Base-by-base conservation (phyloP, 2,888 invertebrate species). In the Thalpophila matura region DNA sequence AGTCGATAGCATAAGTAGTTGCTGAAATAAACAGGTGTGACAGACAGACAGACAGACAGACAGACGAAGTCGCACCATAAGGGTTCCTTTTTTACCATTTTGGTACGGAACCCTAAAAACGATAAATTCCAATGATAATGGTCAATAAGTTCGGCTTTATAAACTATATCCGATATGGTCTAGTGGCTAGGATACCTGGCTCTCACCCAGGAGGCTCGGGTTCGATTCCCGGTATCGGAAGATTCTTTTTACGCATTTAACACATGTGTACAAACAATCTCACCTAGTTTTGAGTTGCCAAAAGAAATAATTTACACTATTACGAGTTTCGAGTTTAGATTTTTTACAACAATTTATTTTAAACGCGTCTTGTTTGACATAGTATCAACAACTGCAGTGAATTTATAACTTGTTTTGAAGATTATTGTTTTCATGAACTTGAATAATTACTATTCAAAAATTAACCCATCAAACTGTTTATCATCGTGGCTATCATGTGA, bases 161-260 rank as follows among this genome's bases (percentile, higher is more conserved):
- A 0, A 0, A 0, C 24, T 59, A 9, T 4, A 87, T 95, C 95
- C 95, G 94, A 93, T 95, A 95, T 95, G 95, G 95, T 95, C 95
- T 95, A 95, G 95, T 95, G 95, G 95, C 93, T 95, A 95, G 95
- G 95, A 95, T 95, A 95, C 92, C 95, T 95, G 95, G 95, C 90
- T 95, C 90, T 95, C 95, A 95, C 94, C 95, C 95, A 95, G 95
- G 93, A 95, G 95, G 95, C 95, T 94, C 95, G 95, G 95, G 95
- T 95, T 95, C 95, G 95, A 95, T 95, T 95, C 95, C 95, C 95
- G 95, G 95, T 95, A 95, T 93, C 94, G 95, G 95, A 96, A 95
- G 51, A 27, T 14, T 46, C 77, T 91, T 90, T 93, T 86, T 69
- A 16, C 22, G n/a, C 1, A 16, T 55, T 61, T 9, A 35, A 18